Percentiles rank a stretch among this genome's conserved stretches.
phyloP scores from a whole-genome alignment of 1,140 invertebrate genomes.

The Drosophila sulfurigaster region DNA sequence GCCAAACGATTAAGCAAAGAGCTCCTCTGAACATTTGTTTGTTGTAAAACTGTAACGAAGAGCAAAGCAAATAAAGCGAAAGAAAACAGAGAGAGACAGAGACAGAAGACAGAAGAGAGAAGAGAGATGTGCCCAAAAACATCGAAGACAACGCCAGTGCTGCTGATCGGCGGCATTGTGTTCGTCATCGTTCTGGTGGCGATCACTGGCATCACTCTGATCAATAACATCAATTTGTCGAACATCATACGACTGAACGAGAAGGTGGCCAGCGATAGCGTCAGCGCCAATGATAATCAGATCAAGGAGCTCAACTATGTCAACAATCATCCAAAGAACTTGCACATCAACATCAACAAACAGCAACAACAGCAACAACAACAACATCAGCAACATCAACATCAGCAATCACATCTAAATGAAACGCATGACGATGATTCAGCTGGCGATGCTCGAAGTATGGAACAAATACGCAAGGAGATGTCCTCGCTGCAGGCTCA shows the following conservation, averaged over 20 bases:
- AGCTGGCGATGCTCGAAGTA: constrained; percentile 41
- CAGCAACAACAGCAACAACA: background rate
- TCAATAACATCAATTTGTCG: constrained; percentile 82
- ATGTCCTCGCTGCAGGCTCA: constrained; percentile 53
- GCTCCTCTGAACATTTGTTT: constrained; percentile 16
- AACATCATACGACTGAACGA: constrained; percentile 82
- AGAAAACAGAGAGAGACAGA: background rate
- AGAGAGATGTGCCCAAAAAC: constrained; percentile 76
- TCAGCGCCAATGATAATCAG: constrained; percentile 75
- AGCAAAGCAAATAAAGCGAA: background rate
- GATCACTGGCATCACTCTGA: constrained; percentile 78
- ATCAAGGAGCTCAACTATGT: constrained; percentile 78
- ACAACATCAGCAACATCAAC: constrained; percentile 39
- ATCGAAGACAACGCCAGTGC: constrained; percentile 72
- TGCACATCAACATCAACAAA: constrained; percentile 25
- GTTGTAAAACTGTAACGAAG: background rate
- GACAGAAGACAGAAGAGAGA: background rate
- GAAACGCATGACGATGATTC: constrained; percentile 4
- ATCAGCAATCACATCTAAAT: background rate
- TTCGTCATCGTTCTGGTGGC: constrained; percentile 79
- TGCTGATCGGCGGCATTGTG: constrained; percentile 76
- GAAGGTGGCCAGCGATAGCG: constrained; percentile 83
- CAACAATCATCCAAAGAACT: constrained; percentile 77
- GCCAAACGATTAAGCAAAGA: background rate
- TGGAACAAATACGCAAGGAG: constrained; percentile 57